Evolutionary conservation across 1,140 invertebrate genomes (phyloP).

Genomic region (Macrobrachium nipponense): DNA sequence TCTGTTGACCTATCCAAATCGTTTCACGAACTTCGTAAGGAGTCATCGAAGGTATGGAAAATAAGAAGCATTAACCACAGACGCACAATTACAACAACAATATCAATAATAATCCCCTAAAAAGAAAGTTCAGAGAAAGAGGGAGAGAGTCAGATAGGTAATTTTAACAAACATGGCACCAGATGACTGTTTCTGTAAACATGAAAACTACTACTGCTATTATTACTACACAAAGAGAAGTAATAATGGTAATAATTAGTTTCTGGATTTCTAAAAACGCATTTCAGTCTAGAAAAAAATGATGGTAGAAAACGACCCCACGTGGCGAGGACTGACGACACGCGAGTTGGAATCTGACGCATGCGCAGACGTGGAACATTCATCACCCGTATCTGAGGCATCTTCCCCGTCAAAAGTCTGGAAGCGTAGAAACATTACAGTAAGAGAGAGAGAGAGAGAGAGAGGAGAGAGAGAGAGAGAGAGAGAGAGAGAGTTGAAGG

Average conservation of each 20-base stretch:
- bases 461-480: constrained; percentile 8
- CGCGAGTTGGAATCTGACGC: constrained; percentile 18
- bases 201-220: too few relatives aligned
- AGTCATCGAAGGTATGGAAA: too few relatives aligned
- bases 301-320: not conserved
- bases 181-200: not conserved
- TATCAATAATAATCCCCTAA: too few relatives aligned
- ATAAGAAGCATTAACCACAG: too few relatives aligned
- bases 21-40: too few relatives aligned
- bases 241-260: too few relatives aligned
- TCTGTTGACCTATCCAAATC: too few relatives aligned
- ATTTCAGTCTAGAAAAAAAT: too few relatives aligned
- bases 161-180: too few relatives aligned
- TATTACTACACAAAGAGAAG: too few relatives aligned
- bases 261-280: too few relatives aligned
- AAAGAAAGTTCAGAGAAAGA: not conserved
- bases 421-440: not conserved
- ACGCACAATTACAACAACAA: too few relatives aligned
- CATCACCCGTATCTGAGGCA: constrained; percentile 1
- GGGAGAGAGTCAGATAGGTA: not conserved
- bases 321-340: constrained; percentile 1
- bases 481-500: not conserved
- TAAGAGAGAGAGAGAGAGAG: not conserved
- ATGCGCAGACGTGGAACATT: constrained; percentile 5
- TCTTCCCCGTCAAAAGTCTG: constrained; percentile 1